Evolutionary conservation across 1,140 invertebrate species (phyloP).

Genomic region (Drosophila leontia): DNA sequence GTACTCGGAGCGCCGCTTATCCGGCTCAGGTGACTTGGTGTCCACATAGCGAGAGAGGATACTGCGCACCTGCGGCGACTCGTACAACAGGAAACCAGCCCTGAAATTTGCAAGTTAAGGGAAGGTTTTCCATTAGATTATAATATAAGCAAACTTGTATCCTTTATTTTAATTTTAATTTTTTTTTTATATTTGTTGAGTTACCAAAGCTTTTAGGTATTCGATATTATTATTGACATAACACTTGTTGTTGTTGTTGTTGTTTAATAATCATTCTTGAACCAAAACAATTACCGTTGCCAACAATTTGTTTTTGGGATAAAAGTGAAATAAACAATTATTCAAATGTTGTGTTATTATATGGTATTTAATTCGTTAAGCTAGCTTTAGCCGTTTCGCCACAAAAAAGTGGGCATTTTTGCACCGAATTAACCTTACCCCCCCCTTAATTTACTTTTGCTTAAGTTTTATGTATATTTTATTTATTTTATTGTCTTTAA

Average conservation of each 20-base stretch:
- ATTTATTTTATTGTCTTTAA: neutral
- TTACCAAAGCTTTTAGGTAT: neutral
- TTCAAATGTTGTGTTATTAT: too few species aligned
- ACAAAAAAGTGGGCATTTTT: too few species aligned
- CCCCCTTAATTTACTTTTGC: neutral
- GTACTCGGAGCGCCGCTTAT: slow-evolving; percentile 80
- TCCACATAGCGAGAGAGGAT: slow-evolving; percentile 71
- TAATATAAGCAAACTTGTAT: neutral
- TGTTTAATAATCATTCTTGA: slow-evolving; percentile 7
- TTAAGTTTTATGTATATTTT: neutral
- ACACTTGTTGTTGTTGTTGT: slow-evolving; percentile 6
- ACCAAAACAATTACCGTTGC: slow-evolving; percentile 2
- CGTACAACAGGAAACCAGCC: slow-evolving; percentile 76
- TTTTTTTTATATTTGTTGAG: neutral
- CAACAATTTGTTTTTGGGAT: slow-evolving; percentile 14
- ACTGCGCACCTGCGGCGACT: slow-evolving; percentile 65
- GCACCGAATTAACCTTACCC: too few species aligned
- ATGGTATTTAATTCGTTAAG: too few species aligned
- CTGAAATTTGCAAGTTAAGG: slow-evolving; percentile 44
- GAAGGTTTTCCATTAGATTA: neutral
- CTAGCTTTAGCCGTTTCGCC: too few species aligned
- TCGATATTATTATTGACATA: neutral
- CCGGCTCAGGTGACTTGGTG: slow-evolving; percentile 66
- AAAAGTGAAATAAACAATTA: slow-evolving; percentile 24
- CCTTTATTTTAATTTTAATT: neutral